Evolutionary conservation across 2,797 vertebrate species (phyloP).

Genomic region (Nyctibius grandis): DNA sequence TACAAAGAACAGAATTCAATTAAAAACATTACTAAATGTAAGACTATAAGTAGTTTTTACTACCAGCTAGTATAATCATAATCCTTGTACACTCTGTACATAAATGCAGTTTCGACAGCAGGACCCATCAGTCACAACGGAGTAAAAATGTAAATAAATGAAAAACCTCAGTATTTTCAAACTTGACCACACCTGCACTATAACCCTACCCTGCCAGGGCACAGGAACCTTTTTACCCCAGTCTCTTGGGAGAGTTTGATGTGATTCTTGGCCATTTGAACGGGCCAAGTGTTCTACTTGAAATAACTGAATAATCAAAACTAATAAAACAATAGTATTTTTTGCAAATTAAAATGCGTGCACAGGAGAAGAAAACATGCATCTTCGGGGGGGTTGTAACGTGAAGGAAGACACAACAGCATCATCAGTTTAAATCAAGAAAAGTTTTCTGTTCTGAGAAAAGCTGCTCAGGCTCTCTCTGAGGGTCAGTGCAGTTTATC

Average conservation of each 20-base stretch:
- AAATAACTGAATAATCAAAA: not conserved
- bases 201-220: not conserved
- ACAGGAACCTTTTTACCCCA: not conserved
- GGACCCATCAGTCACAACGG: not conserved
- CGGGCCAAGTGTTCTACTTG: not conserved
- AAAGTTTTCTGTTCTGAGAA: not conserved
- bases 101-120: not conserved
- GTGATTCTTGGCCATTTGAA: no score
- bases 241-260: not conserved
- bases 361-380: not conserved
- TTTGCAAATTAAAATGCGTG: not conserved
- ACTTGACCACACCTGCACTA: not conserved
- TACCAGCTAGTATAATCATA: not conserved
- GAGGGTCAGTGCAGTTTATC: conserved; percentile 47
- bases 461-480: not conserved
- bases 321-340: not conserved
- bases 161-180: not conserved
- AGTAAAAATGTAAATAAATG: not conserved
- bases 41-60: not conserved
- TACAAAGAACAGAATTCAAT: not conserved
- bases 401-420: not conserved
- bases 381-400: not conserved
- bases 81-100: not conserved
- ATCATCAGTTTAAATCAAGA: not conserved
- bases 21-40: not conserved